Base-by-base conservation (phyloP, 2,888 invertebrate species). In the Cryptus viduatorius region DNA sequence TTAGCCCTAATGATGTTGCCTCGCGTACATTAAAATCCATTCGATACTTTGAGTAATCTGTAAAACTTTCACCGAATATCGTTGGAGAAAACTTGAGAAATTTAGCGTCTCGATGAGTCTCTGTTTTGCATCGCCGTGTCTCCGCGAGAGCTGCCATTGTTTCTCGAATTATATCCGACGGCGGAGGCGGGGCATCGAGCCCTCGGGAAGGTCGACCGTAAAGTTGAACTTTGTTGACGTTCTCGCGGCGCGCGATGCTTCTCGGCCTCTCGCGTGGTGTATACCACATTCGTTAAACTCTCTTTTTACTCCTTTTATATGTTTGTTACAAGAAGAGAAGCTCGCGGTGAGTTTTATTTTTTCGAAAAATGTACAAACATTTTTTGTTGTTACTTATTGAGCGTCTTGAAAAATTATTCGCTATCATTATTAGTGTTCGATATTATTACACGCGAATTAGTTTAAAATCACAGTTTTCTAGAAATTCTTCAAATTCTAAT, bases 161-260 rank as follows among this genome's bases (percentile, higher is more conserved):
- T 91, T 92, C 90, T 91, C 88, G 89, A 90, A 89, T 91, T 88
- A 90, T 90, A 76, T 82, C 88, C 89, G 85, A 78, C 87, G 88
- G 87, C 78, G 90, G 91, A 89, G 93, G 93, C 93, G 93, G 93
- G 89, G 93, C 24, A 89, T 91, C 89, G 91, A 91, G 92, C 93
- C 92, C 92, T 92, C 91, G 89, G 61, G 90, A 93, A 93, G 91
- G 92, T 92, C 90, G 90, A 89, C 88, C 91, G 89, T 90, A 83
- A 46, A 79, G 79, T n/a, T 67, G 69, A 53, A 68, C 44, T 67
- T 73, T 59, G 67, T 80, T 80, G 73, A 72, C 61, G 78, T 75
- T 81, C 71, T 53, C 67, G 64, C 50, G 69, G 65, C 68, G 61
- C 65, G 84, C 81, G 83, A 86, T 82, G 65, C 46, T 79, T 31